Base-by-base conservation (phyloP, 2,113 vertebrate species). In the Podarcis raffonei region DNA sequence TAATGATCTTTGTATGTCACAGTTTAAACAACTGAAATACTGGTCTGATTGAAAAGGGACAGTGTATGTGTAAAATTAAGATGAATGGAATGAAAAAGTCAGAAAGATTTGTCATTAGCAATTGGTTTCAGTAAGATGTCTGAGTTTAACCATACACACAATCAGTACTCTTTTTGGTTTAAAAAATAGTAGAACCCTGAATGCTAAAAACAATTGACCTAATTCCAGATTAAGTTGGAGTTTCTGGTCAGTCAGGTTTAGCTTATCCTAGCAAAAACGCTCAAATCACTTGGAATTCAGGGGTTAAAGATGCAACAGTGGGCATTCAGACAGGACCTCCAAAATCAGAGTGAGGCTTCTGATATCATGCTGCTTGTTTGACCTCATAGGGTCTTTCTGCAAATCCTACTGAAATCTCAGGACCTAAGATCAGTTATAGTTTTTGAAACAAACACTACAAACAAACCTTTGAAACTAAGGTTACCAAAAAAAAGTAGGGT, bases 1-100 rank as follows among this genome's bases (percentile, higher is more conserved):
- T 82, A 87, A 87, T 81, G 48, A 82, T 81, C 79, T 75, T 71
- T 87, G 79, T 74, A 74, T 62, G 57, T 82, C 27, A 66, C 3
- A 75, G 68, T 65, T 74, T 65, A 82, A 87, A 39, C 86, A 81
- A 53, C 74, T 59, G 69, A 75, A 87, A 75, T 62, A 32, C 32
- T 81, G 82, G 27, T 62, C 8, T 65, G 18, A 75, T 48, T 82
- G 48, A 82, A 85, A 81, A 74, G 69, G 82, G 74, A 18, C 53
- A 32, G 35, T 37, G 84, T 22, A n/a, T 39, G 8, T 35, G 30
- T 74, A 62, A 87, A 37, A 87, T 87, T 57, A 62, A 71, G 32
- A 81, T 23, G 32, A 82, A n/a, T 62, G 27, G 35, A 37, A 78
- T 78, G 42, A 53, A 74, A 74, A 30, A 57, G 25, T 59, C 57